Percentiles rank a stretch among this genome's conserved stretches.
Conservation (phyloP, 1,140 invertebrate species). For the Metopolophium dirhodum region DNA sequence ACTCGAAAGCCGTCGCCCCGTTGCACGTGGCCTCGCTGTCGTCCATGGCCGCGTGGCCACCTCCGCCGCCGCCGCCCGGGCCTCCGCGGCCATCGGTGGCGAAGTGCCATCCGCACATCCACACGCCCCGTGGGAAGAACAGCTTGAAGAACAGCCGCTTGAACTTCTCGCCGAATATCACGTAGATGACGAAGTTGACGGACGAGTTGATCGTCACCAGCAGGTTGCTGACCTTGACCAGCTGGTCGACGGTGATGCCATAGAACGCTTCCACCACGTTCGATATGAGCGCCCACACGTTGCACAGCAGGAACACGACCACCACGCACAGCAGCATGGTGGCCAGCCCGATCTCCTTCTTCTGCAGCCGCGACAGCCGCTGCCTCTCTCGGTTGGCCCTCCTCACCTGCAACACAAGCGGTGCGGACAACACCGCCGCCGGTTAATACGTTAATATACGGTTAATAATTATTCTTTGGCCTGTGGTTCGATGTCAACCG, state of each 20-base stretch:
- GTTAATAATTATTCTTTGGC: neutral
- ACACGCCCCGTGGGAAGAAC: conserved; percentile 75
- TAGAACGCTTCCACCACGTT: conserved; percentile 85
- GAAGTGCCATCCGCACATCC: conserved; percentile 65
- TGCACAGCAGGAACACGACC: conserved; percentile 92
- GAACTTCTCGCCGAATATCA: conserved; percentile 96
- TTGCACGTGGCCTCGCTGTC: conserved; percentile 42
- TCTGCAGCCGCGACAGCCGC: conserved; percentile 78
- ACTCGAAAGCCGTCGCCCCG: conserved; percentile 14
- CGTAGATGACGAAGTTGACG: conserved; percentile 96
- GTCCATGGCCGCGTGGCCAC: neutral
- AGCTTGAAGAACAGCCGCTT: conserved; percentile 85
- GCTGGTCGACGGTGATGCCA: conserved; percentile 72
- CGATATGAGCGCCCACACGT: conserved; percentile 86
- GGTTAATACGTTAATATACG: neutral
- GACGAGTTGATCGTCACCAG: conserved; percentile 95
- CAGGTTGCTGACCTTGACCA: conserved; percentile 89
- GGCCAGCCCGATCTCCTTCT: conserved; percentile 86
- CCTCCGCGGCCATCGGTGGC: conserved; percentile 67
- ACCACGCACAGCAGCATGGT: conserved; percentile 95
- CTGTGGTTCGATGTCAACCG: no score
- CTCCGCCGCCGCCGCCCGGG: conserved; percentile 63
- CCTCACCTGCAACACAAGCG: conserved; percentile 70
- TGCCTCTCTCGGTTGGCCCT: conserved; percentile 83
- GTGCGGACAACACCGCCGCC: neutral